phyloP scores from a whole-genome alignment of 2,888 invertebrate genomes.

The Steinernema carpocapsae region DNA sequence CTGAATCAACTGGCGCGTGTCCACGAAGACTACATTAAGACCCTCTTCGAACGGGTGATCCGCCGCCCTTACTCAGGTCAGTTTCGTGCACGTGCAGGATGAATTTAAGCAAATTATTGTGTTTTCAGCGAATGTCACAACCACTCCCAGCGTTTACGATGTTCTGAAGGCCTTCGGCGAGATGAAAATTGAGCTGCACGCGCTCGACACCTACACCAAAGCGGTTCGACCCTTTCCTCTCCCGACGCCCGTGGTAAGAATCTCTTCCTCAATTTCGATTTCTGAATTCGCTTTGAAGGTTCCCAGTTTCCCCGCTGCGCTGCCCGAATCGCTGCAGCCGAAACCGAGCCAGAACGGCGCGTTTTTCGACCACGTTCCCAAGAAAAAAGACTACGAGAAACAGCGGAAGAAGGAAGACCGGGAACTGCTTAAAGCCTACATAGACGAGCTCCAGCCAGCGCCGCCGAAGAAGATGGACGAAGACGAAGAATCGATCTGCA shows the following conservation, averaged over 20 bases:
- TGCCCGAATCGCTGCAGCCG: background rate
- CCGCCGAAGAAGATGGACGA: too few species aligned
- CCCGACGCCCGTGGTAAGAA: background rate
- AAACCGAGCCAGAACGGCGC: background rate
- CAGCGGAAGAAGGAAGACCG: background rate
- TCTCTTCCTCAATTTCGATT: background rate
- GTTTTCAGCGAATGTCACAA: background rate
- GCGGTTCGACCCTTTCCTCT: background rate
- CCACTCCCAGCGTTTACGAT: background rate
- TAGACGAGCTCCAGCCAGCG: too few species aligned
- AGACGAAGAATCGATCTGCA: background rate
- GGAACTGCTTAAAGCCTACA: background rate
- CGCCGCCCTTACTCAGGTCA: background rate
- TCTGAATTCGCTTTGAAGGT: background rate
- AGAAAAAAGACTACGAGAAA: background rate
- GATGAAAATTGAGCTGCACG: background rate
- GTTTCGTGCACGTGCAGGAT: too few species aligned
- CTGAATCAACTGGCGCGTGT: background rate
- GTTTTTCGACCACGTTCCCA: background rate
- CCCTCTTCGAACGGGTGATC: background rate
- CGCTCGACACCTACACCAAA: background rate
- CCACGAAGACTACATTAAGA: background rate
- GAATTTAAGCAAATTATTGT: background rate
- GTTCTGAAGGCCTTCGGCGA: background rate
- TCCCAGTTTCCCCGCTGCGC: background rate